These are phyloP conservation scores for Metaphire vulgaris DNA, from an alignment of 1,140 invertebrate species.

Conservation along the genomic window DNA sequence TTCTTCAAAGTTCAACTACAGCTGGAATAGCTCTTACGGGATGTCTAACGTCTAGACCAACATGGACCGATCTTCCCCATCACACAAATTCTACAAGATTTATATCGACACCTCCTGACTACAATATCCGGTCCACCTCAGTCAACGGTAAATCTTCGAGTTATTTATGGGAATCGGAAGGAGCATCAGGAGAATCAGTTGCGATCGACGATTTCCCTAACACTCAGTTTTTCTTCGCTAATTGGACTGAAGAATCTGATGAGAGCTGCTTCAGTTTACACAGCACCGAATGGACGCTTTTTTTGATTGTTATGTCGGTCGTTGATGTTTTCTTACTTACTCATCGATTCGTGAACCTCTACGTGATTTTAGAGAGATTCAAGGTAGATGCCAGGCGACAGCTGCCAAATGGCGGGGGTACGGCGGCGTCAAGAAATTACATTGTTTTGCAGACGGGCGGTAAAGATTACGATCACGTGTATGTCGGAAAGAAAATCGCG, in stretches of 20 bases:
- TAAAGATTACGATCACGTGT: neutral
- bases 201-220: no score
- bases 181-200: no score
- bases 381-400: neutral
- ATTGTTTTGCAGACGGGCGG: neutral
- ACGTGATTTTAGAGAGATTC: neutral
- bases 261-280: neutral
- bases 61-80: no score
- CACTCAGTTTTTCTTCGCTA: no score
- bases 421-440: neutral
- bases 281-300: neutral
- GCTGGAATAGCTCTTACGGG: no score
- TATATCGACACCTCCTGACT: no score
- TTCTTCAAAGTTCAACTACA: no score
- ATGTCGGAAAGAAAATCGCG: neutral
- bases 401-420: neutral
- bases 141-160: no score
- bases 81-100: no score
- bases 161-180: no score
- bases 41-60: no score
- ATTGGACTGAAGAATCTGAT: neutral
- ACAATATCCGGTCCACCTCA: no score
- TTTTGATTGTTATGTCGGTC: neutral
- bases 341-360: neutral
- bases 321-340: neutral